A percentile compares a stretch with the other conserved stretches of the same genome.
Conservation (phyloP, 2,113 vertebrate species). For the Cryptomyrus ogoouensis region DNA sequence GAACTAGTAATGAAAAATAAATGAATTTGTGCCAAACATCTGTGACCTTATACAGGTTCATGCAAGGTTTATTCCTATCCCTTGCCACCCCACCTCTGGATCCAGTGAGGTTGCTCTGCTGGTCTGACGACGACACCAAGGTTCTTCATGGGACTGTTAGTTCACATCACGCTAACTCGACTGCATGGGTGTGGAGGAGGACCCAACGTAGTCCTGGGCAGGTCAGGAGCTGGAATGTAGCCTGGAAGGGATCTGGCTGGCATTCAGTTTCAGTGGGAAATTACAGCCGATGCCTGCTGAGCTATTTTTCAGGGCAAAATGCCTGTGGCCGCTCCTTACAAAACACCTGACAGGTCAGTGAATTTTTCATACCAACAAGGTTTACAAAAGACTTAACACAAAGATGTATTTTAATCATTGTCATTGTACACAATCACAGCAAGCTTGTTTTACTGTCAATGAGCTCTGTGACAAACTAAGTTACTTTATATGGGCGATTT, state of each 20-base stretch:
- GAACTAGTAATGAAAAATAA: neutral
- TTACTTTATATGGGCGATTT: neutral
- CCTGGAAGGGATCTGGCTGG: neutral
- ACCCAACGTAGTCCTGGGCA: neutral
- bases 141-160: neutral
- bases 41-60: neutral
- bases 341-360: conserved; percentile 7
- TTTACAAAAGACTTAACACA: neutral
- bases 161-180: neutral
- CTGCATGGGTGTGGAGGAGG: neutral
- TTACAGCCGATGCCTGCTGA: neutral
- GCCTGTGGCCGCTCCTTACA: neutral
- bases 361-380: neutral
- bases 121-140: neutral
- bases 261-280: neutral
- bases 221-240: neutral
- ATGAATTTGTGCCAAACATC: neutral
- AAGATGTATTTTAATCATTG: neutral
- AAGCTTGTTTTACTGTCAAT: neutral
- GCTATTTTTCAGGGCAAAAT: neutral
- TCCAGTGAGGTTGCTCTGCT: neutral
- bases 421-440: neutral
- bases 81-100: neutral
- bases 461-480: neutral
- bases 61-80: neutral